Conservation (phyloP, 2,888 invertebrate species). For the Onthophagus sagittarius region DNA sequence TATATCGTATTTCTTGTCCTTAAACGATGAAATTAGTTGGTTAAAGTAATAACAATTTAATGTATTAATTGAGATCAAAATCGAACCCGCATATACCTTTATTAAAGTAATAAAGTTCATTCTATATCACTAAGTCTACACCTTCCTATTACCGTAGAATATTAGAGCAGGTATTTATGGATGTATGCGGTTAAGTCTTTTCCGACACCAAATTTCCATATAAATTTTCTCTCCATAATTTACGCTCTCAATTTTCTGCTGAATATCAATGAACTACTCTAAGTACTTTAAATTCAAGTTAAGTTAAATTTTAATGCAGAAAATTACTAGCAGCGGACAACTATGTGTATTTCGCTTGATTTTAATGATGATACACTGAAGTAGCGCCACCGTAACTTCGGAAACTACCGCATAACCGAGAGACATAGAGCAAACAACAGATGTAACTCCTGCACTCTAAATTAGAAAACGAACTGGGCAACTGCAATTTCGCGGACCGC, state of each 20-base stretch:
- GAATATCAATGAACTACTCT: neutral
- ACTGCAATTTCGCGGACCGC: neutral
- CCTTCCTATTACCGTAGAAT: neutral
- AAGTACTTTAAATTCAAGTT: no score
- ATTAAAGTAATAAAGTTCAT: neutral
- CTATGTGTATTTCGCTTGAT: no score
- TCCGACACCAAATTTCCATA: neutral
- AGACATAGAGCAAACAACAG: neutral
- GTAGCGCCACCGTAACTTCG: no score
- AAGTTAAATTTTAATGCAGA: no score
- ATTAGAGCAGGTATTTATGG: neutral
- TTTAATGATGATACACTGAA: no score
- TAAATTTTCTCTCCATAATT: neutral
- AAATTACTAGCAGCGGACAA: no score
- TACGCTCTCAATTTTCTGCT: neutral
- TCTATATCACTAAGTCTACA: neutral
- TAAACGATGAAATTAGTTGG: neutral
- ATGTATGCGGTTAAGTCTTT: neutral
- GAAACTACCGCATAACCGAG: no score
- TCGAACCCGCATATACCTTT: neutral
- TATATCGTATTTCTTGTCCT: neutral
- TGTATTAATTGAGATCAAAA: neutral
- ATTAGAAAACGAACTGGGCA: neutral
- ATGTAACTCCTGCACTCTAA: neutral
- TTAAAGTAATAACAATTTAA: neutral